Conservation (phyloP, 1,140 invertebrate genomes). For the Hycleus phaleratus region DNA sequence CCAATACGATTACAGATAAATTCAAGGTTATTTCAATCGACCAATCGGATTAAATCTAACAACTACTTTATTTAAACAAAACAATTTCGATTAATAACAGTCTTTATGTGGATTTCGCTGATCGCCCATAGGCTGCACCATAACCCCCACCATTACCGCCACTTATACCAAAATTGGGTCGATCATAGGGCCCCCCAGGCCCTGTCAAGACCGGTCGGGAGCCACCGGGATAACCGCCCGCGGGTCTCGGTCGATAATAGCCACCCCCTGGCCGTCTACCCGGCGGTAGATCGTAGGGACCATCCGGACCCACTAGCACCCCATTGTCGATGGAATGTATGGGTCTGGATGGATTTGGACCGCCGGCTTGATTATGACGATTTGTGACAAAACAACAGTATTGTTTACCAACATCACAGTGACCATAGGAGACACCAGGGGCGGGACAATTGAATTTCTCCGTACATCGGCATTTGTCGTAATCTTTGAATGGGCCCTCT, state of each 20-base stretch:
- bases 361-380: constrained; percentile 33
- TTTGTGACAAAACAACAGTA: constrained; percentile 46
- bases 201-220: constrained; percentile 25
- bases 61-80: too few relatives aligned
- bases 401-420: constrained; percentile 46
- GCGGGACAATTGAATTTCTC: constrained; percentile 50
- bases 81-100: background rate
- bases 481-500: constrained; percentile 41
- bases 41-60: too few relatives aligned
- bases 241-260: background rate
- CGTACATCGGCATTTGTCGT: constrained; percentile 48
- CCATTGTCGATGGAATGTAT: constrained; percentile 38
- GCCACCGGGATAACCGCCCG: background rate
- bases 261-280: background rate
- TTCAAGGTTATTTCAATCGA: too few relatives aligned
- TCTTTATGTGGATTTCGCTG: background rate
- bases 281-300: constrained; percentile 34
- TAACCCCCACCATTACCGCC: background rate
- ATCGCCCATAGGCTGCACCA: constrained; percentile 1
- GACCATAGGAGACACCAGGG: constrained; percentile 48
- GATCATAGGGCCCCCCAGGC: constrained; percentile 32
- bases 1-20: too few relatives aligned
- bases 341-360: constrained; percentile 29
- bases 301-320: constrained; percentile 50
- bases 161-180: constrained; percentile 2